A percentile compares a stretch with the other conserved stretches of the same genome.
These are phyloP conservation scores for Ammodramus savannarum DNA, from an alignment of 2,113 vertebrate genomes.

Conservation along the genomic window DNA sequence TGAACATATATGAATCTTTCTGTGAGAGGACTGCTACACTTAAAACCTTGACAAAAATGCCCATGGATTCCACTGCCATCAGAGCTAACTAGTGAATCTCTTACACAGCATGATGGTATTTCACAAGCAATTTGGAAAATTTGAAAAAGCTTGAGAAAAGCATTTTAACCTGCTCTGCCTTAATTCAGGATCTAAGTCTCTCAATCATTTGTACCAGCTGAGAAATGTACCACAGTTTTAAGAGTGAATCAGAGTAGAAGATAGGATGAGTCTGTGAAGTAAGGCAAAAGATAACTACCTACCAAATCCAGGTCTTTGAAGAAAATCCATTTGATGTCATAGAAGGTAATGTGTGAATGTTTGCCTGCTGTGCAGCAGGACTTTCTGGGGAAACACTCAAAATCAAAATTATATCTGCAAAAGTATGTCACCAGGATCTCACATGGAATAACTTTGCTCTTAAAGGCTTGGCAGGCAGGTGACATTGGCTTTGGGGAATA, in stretches of 20 bases:
- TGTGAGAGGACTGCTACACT: not conserved
- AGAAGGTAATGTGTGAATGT: not conserved
- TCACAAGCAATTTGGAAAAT: not conserved
- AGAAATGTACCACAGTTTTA: not conserved
- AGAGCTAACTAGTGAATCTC: not conserved
- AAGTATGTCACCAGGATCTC: not conserved
- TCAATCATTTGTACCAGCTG: not conserved
- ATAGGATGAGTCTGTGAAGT: not conserved
- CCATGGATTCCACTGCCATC: not conserved
- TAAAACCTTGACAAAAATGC: not conserved
- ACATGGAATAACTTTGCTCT: not conserved
- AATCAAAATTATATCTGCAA: not conserved
- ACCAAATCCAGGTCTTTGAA: not conserved
- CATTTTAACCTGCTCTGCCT: not conserved
- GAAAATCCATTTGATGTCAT: accelerated
- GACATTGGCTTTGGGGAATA: not conserved
- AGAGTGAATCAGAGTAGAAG: not conserved
- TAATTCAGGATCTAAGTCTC: not conserved
- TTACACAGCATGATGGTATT: not conserved
- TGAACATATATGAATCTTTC: not conserved
- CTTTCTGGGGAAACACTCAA: not conserved
- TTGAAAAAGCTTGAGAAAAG: not conserved
- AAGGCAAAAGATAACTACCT: not conserved
- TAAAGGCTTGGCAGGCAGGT: not conserved
- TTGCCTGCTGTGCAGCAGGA: not conserved